A percentile compares a stretch with the other conserved stretches of the same genome.
Conservation (phyloP, 2,888 invertebrate genomes). For the Drosophila demipolita region DNA sequence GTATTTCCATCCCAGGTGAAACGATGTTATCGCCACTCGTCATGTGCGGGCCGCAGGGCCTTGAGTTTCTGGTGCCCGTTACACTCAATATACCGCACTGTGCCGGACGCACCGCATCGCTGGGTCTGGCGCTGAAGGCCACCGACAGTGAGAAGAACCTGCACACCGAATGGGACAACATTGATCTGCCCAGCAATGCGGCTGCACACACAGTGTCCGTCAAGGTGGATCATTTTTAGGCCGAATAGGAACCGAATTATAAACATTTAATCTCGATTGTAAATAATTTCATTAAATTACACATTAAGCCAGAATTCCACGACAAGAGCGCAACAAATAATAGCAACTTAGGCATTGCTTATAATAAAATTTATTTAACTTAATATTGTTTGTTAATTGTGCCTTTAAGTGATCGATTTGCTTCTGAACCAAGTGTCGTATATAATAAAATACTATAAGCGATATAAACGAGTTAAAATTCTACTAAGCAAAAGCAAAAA, state of each 20-base stretch:
- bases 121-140: slow-evolving; percentile 91
- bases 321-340: slow-evolving; percentile 41
- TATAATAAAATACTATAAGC: slow-evolving; percentile 14
- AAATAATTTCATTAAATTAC: slow-evolving; percentile 54
- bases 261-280: slow-evolving; percentile 50
- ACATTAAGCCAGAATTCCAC: slow-evolving; percentile 55
- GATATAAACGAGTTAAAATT: slow-evolving; percentile 38
- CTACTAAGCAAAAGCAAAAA: slow-evolving; percentile 33
- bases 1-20: slow-evolving; percentile 89
- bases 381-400: slow-evolving; percentile 73
- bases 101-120: slow-evolving; percentile 91
- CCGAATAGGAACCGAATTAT: slow-evolving; percentile 19
- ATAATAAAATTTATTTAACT: slow-evolving; percentile 56
- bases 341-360: slow-evolving; percentile 47
- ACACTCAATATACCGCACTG: slow-evolving; percentile 96
- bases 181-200: slow-evolving; percentile 92
- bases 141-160: slow-evolving; percentile 93
- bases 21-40: slow-evolving; percentile 97
- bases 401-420: slow-evolving; percentile 70
- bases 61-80: slow-evolving; percentile 94
- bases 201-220: slow-evolving; percentile 95
- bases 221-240: slow-evolving; percentile 95
- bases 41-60: slow-evolving; percentile 98
- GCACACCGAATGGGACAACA: slow-evolving; percentile 94
- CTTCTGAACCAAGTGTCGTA: slow-evolving; percentile 44